A percentile compares a stretch with the other conserved stretches of the same genome.
phyloP scores from a whole-genome alignment of 2,888 invertebrate species.

The Drepana falcataria region DNA sequence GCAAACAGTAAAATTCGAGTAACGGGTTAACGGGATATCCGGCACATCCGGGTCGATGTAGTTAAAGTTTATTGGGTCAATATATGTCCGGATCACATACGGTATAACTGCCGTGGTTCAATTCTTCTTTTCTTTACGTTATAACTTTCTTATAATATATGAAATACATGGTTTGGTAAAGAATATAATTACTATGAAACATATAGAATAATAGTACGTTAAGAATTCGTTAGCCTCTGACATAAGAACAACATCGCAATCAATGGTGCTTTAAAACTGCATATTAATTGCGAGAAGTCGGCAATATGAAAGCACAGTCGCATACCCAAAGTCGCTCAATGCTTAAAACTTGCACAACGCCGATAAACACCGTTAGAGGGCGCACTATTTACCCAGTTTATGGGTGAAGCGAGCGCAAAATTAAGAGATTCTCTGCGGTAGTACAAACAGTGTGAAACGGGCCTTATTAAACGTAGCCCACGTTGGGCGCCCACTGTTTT shows the following conservation, averaged over 20 bases:
- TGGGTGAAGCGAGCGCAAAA: conserved; percentile 51
- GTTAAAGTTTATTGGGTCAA: conserved; percentile 1
- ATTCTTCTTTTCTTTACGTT: not conserved
- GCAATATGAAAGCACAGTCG: no score
- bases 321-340: conserved; percentile 10
- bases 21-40: not conserved
- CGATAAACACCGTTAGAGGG: conserved; percentile 33
- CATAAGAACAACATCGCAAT: no score
- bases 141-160: not conserved
- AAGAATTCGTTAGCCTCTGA: no score
- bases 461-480: conserved; percentile 54
- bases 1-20: conserved; percentile 5
- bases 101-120: not conserved
- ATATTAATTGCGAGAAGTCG: not conserved
- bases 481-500: conserved; percentile 33
- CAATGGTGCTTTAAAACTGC: not conserved
- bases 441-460: conserved; percentile 56
- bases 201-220: no score
- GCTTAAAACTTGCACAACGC: conserved; percentile 15
- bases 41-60: conserved; percentile 4
- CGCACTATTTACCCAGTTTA: conserved; percentile 51
- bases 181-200: no score
- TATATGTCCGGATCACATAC: not conserved
- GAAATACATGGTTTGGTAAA: not conserved
- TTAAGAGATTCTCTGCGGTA: conserved; percentile 63